Conservation (phyloP, 2,888 invertebrate genomes). For the Xestia sexstrigata region DNA sequence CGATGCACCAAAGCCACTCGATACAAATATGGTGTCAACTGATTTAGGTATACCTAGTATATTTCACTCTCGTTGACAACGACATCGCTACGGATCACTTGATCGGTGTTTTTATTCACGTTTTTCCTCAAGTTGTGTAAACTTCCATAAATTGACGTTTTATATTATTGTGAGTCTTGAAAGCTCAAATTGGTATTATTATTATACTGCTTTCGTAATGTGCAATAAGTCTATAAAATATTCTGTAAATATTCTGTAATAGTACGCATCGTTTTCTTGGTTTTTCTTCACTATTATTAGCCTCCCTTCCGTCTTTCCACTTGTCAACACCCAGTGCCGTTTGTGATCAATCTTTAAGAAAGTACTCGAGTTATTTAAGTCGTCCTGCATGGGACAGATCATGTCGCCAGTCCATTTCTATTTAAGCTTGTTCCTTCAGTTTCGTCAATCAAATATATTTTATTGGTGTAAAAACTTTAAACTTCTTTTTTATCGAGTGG, state of each 20-base stretch:
- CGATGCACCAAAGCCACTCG: constrained; percentile 32
- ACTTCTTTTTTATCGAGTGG: too few species aligned
- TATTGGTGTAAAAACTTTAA: neutral
- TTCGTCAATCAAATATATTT: neutral
- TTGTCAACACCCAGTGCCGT: neutral
- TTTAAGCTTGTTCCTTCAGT: neutral
- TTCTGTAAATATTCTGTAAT: neutral
- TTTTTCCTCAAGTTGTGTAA: constrained; percentile 48
- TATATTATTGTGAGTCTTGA: neutral
- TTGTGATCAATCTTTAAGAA: neutral
- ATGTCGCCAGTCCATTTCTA: neutral
- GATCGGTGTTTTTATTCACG: constrained; percentile 23
- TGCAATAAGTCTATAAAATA: neutral
- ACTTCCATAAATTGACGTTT: neutral
- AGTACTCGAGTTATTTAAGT: neutral
- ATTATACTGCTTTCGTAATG: neutral
- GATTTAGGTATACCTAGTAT: constrained; percentile 19
- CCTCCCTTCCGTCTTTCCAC: neutral
- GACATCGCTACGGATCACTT: constrained; percentile 15
- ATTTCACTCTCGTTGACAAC: constrained; percentile 33
- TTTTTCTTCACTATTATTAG: neutral
- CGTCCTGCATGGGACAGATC: too few species aligned
- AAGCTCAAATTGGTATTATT: constrained; percentile 11
- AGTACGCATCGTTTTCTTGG: neutral
- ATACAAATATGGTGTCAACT: constrained; percentile 52